These are phyloP conservation scores for Dasyornis broadbenti DNA, from an alignment of 2,113 vertebrate genomes.

Conservation along the genomic window DNA sequence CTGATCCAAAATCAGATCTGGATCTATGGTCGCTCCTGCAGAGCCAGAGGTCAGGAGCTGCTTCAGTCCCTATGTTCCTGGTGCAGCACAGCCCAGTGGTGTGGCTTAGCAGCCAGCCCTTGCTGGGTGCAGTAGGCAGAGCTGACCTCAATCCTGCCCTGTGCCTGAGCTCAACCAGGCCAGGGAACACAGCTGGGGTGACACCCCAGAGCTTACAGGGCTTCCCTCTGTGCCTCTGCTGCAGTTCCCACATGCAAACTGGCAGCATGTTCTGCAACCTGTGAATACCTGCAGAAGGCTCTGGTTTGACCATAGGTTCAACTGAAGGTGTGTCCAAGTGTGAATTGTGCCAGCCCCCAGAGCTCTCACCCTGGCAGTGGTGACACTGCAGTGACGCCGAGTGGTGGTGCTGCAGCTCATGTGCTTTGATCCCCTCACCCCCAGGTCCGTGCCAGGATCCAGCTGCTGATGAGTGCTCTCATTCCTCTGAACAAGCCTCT, in stretches of 20 bases:
- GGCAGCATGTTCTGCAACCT: accelerated
- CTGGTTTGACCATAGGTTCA: background rate
- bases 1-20: no score
- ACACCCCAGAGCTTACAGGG: background rate
- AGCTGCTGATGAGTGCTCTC: background rate
- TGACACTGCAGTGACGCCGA: background rate
- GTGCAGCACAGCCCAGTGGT: background rate
- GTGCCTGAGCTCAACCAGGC: no score
- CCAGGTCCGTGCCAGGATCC: accelerated
- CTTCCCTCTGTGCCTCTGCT: background rate
- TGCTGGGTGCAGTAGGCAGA: accelerated
- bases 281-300: background rate
- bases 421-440: background rate
- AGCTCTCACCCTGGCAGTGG: background rate
- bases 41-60: no score
- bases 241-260: accelerated
- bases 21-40: background rate
- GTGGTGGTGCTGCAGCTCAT: background rate
- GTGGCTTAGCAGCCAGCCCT: background rate
- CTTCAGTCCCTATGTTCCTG: no score
- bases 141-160: background rate
- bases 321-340: background rate
- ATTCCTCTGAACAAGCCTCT: background rate
- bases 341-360: background rate
- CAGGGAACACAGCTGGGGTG: accelerated